Base-by-base conservation (phyloP, 2,797 vertebrate species). In the Sebastes vulpes region DNA sequence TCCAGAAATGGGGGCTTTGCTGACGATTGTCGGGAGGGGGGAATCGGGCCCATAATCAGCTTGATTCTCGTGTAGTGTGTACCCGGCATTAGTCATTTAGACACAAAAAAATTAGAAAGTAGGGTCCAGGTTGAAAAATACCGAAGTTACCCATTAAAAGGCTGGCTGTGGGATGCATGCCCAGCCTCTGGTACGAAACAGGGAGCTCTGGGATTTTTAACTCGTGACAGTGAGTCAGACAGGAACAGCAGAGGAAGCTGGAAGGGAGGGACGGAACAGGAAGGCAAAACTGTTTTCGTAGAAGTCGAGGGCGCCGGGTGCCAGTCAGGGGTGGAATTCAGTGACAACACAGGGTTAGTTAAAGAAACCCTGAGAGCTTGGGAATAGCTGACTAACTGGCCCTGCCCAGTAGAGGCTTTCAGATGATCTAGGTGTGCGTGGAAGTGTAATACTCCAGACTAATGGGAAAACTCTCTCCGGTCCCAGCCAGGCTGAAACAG, bases 201-300 rank as follows among this genome's bases (percentile, higher is more conserved):
- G 70, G 80, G 83, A 80, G 88, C 81, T 74, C 23, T 83, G 61
- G 60, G 75, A 73, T 90, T 92, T 20, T 90, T 90, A 79, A 77
- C 77, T 77, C 9, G 63, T 79, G 75, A 89, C 82, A 90, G 65
- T 87, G 88, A 94, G 92, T 94, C 92, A 93, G 85, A 91, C 93
- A 88, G 94, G 93, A 96, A 94, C 88, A 77, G 84, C 32, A 68
- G 64, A 83, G 93, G 94, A 94, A 94, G 76, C 86, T 85, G 75
- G 59, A 57, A 87, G 91, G 93, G 91, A 91, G 91, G 92, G 84
- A 91, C 88, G 88, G 84, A 88, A 83, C 72, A 83, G 87, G 82
- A 90, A 91, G 90, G 73, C 81, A 9, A 60, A 78, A 74, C 71
- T 89, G 87, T 92, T 93, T 91, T 94, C 72, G 46, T 68, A 84